These are phyloP conservation scores for Cheilosia soror DNA, from an alignment of 2,888 invertebrate species.

Conservation along the genomic window DNA sequence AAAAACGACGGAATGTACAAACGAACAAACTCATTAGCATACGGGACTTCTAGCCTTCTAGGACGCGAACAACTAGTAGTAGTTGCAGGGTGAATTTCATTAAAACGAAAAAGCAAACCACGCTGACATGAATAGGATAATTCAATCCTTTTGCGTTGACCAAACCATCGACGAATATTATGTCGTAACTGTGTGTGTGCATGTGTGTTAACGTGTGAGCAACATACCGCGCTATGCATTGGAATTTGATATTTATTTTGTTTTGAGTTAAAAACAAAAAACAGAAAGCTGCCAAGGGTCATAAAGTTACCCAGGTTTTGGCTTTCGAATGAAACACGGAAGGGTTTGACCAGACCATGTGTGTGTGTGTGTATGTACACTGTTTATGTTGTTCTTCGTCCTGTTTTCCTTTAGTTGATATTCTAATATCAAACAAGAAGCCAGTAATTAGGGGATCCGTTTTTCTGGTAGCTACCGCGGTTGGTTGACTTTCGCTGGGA, in stretches of 20 bases:
- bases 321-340: neutral
- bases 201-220: neutral
- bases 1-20: constrained; percentile 31
- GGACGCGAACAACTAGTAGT: constrained; percentile 4
- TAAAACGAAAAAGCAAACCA: constrained; percentile 42
- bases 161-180: constrained; percentile 38
- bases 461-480: constrained; percentile 30
- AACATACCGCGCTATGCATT: constrained; percentile 25
- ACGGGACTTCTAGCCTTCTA: constrained; percentile 17
- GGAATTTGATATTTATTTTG: constrained; percentile 28
- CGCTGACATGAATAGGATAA: constrained; percentile 53
- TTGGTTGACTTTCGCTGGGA: neutral
- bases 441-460: constrained; percentile 52
- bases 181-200: neutral
- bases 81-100: constrained; percentile 66
- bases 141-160: constrained; percentile 60
- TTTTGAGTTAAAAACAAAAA: constrained; percentile 1
- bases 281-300: constrained; percentile 3
- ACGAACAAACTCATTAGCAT: constrained; percentile 70
- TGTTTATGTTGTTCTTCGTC: neutral
- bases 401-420: constrained; percentile 24
- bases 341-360: neutral
- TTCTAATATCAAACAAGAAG: constrained; percentile 50
- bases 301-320: constrained; percentile 30
- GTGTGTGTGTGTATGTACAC: neutral